Evolutionary conservation across 23 tunicate genomes (phyloP), one percentile per base, ranked within the genome.

Genomic region (Oikopleura vanhoeffeni): DNA sequence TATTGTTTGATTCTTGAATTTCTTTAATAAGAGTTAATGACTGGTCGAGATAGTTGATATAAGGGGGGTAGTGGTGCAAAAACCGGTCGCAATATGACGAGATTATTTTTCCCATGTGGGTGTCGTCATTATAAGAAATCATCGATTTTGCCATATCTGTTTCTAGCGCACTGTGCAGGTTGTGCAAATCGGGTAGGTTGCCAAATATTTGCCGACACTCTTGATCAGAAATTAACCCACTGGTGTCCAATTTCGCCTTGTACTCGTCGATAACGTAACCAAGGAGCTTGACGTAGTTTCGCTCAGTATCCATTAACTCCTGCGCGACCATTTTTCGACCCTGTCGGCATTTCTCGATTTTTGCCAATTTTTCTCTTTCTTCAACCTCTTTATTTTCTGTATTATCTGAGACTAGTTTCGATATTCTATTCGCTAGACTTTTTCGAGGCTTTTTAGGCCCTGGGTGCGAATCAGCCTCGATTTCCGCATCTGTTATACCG

Each of bases 371-470:
- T 71, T 71, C 35, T 3, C 38, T 38, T 2, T 18, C 35, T 4
- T 28, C 79, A 71, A 33, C 4, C 38, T 71, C 32, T 71, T 71
- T 71, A n/a, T n/a, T n/a, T n/a, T n/a, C n/a, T n/a, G n/a, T n/a
- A n/a, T n/a, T n/a, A n/a, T n/a, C n/a, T n/a, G n/a, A n/a, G n/a
- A n/a, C n/a, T n/a, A n/a, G n/a, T n/a, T n/a, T n/a, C n/a, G n/a
- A n/a, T n/a, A n/a, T n/a, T n/a, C n/a, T n/a, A n/a, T n/a, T n/a
- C n/a, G n/a, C n/a, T 13, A 49, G 64, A 49, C 64, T 49, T 49
- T 85, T 34, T 34, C 40, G 41, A 64, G 34, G 39, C 3, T 41
- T 84, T 84, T 85, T 83, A 1, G 87, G 82, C 34, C 84, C 86
- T 67, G 86, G 40, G 32, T 34, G 57, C n/a, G 86, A 24, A 71